phyloP scores from a whole-genome alignment of 2,113 vertebrate species.

The Apteryx mantelli region DNA sequence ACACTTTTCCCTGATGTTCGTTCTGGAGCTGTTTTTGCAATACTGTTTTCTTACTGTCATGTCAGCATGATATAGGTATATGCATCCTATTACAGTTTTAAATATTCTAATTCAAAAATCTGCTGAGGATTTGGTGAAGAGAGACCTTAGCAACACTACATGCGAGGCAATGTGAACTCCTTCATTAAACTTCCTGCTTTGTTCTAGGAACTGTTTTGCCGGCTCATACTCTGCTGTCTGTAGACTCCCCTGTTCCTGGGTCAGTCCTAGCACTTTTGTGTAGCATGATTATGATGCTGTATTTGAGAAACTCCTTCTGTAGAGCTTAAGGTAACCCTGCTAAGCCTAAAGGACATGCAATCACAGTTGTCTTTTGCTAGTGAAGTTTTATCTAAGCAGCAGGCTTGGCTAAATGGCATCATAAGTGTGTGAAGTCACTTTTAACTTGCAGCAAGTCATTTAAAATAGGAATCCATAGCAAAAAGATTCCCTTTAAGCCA shows the following conservation, averaged over 20 bases:
- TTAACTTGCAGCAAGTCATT: conserved; percentile 18
- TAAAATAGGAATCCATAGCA: conserved; percentile 1
- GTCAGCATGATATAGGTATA: neutral
- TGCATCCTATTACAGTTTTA: neutral
- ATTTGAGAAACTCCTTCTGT: neutral
- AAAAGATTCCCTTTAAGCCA: conserved; percentile 40
- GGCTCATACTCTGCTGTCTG: neutral
- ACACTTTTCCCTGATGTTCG: neutral
- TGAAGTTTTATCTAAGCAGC: conserved; percentile 35
- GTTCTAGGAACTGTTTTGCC: neutral
- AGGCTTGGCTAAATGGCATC: conserved; percentile 27
- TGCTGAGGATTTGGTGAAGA: neutral
- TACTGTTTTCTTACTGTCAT: neutral
- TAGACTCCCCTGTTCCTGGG: neutral
- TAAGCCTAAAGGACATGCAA: neutral
- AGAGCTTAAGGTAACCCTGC: neutral
- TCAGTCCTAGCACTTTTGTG: neutral
- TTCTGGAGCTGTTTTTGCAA: conserved; percentile 20
- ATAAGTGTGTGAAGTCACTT: neutral
- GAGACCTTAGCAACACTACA: neutral
- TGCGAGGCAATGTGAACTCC: neutral
- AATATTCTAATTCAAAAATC: neutral
- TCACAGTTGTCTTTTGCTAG: neutral
- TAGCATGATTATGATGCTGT: neutral
- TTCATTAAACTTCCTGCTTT: neutral